Percentiles rank a stretch among this genome's conserved stretches.
These are phyloP conservation scores for Perdita meconis DNA, from an alignment of 2,888 invertebrate genomes.

Conservation along the genomic window DNA sequence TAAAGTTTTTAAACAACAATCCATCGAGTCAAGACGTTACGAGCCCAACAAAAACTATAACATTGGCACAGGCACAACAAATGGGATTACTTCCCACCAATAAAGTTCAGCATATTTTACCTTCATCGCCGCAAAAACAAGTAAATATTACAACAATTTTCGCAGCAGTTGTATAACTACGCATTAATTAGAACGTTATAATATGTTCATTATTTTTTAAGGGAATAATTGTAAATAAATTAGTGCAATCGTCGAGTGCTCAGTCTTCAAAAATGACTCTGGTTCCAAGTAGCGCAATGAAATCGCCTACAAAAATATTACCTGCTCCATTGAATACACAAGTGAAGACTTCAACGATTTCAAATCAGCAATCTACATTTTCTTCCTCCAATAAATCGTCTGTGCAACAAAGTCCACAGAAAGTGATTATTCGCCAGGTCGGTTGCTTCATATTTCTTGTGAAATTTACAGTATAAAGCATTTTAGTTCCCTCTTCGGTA, in stretches of 20 bases:
- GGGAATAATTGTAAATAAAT: conserved; percentile 85
- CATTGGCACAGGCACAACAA: conserved; percentile 88
- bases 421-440: conserved; percentile 86
- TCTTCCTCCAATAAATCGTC: conserved; percentile 75
- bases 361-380: conserved; percentile 76
- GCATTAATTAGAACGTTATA: conserved; percentile 1
- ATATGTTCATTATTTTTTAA: conserved; percentile 49
- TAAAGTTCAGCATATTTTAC: conserved; percentile 85
- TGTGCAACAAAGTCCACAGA: conserved; percentile 84
- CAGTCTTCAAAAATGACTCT: conserved; percentile 82
- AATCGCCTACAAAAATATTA: conserved; percentile 90
- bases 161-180: background rate
- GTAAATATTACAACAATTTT: conserved; percentile 54
- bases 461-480: conserved; percentile 8
- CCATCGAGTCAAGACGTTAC: conserved; percentile 76
- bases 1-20: conserved; percentile 80
- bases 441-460: conserved; percentile 7
- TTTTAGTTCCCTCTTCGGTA: background rate
- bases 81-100: conserved; percentile 86
- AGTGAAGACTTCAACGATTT: conserved; percentile 72
- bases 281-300: conserved; percentile 84
- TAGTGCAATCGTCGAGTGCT: conserved; percentile 81
- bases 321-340: conserved; percentile 86
- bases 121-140: conserved; percentile 80
- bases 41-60: conserved; percentile 87